Conservation (phyloP, 1,140 invertebrate genomes). For the Cecropterus lyciades region DNA sequence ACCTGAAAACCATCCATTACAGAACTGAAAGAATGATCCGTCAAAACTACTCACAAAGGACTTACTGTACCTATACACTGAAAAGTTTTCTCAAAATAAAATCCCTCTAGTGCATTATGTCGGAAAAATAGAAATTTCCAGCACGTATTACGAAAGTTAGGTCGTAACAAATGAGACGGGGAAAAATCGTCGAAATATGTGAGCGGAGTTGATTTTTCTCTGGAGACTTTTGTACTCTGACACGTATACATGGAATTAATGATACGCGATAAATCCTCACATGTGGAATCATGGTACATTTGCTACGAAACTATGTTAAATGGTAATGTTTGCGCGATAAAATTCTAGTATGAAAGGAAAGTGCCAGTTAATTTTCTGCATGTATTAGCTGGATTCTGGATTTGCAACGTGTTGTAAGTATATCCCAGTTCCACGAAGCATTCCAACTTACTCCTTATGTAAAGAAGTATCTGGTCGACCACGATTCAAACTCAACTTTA, state of each 20-base stretch:
- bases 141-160: conserved; percentile 52
- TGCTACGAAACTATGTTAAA: conserved; percentile 17
- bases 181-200: conserved; percentile 76
- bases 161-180: conserved; percentile 70
- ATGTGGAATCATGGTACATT: conserved; percentile 40
- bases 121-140: conserved; percentile 39
- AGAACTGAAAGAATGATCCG: conserved; percentile 5
- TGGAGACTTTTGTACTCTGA: conserved; percentile 53
- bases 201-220: conserved; percentile 69
- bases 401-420: too few relatives aligned
- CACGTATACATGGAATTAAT: conserved; percentile 56
- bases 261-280: conserved; percentile 48
- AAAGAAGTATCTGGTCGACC: too few relatives aligned
- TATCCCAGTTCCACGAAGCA: too few relatives aligned
- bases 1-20: neutral
- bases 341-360: too few relatives aligned
- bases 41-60: conserved; percentile 1
- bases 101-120: conserved; percentile 15
- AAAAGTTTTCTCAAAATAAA: conserved; percentile 30
- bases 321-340: neutral
- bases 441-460: too few relatives aligned
- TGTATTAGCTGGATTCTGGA: too few relatives aligned
- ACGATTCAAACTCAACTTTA: too few relatives aligned
- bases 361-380: too few relatives aligned
- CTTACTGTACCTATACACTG: conserved; percentile 36